Evolutionary conservation across 2,797 vertebrate species (phyloP).

Genomic region (Hipposideros larvatus): DNA sequence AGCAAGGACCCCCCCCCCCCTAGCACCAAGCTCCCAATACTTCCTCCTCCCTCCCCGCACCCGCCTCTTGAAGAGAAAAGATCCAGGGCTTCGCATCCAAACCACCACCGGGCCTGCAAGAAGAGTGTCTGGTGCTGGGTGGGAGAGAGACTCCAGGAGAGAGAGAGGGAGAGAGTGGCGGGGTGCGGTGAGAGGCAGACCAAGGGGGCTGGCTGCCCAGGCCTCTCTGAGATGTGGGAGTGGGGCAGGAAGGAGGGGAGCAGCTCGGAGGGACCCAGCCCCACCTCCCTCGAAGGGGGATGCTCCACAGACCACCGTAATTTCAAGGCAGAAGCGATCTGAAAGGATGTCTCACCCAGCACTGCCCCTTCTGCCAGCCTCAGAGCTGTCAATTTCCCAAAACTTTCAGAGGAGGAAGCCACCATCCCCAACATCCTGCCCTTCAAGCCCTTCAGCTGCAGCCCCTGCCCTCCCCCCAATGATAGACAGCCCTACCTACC

Average conservation of each 20-base stretch:
- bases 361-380: neutral
- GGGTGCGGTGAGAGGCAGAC: neutral
- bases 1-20: slow-evolving; percentile 41
- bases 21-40: slow-evolving; percentile 51
- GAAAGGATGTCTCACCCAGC: neutral
- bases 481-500: neutral
- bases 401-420: neutral
- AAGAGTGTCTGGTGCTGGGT: slow-evolving; percentile 71
- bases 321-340: slow-evolving; percentile 56
- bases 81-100: slow-evolving; percentile 66
- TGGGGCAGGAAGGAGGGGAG: slow-evolving; percentile 63
- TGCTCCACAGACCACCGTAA: slow-evolving; percentile 78
- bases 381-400: neutral
- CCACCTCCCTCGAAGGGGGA: slow-evolving; percentile 53
- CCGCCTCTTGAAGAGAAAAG: slow-evolving; percentile 41
- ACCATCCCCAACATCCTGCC: neutral
- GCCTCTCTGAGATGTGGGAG: slow-evolving; percentile 55
- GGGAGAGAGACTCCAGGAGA: slow-evolving; percentile 56
- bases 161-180: neutral
- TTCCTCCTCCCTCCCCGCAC: slow-evolving; percentile 23
- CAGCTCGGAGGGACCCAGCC: slow-evolving; percentile 76
- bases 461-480: neutral
- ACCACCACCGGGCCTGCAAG: slow-evolving; percentile 79
- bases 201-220: neutral
- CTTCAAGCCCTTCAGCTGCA: neutral